Evolutionary conservation across 1,140 invertebrate genomes (phyloP).

Genomic region (Arctopsyche grandis): DNA sequence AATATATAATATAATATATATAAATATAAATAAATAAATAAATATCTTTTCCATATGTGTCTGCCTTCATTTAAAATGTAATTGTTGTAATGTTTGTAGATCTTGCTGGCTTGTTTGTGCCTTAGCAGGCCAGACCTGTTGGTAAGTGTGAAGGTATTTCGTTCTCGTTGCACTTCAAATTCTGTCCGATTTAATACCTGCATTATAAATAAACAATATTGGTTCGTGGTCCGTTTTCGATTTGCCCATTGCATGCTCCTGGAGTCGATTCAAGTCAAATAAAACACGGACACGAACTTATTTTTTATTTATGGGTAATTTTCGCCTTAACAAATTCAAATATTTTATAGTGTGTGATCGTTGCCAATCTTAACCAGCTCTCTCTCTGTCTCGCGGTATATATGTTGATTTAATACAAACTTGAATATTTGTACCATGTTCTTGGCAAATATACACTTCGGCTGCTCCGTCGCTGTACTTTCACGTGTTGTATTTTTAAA

Average conservation of each 20-base stretch:
- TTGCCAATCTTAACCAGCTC: background rate
- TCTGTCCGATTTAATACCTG: slow-evolving; percentile 27
- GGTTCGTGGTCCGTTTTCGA: slow-evolving; percentile 41
- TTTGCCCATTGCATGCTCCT: too few relatives aligned
- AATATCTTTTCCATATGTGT: too few relatives aligned
- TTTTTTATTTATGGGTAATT: slow-evolving; percentile 30
- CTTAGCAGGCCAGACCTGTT: slow-evolving; percentile 75
- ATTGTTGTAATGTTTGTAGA: slow-evolving; percentile 65
- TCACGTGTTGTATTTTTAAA: background rate
- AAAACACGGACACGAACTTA: slow-evolving; percentile 1
- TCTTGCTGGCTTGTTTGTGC: slow-evolving; percentile 77
- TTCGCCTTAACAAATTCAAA: background rate
- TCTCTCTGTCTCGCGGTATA: background rate
- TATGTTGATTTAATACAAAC: background rate
- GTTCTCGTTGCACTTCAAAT: slow-evolving; percentile 37
- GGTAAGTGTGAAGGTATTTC: slow-evolving; percentile 67
- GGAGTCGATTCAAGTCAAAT: background rate
- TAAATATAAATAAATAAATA: too few relatives aligned
- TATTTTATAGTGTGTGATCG: background rate
- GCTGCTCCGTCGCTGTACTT: slow-evolving; percentile 18
- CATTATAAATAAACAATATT: slow-evolving; percentile 45
- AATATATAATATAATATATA: too few relatives aligned
- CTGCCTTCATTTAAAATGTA: background rate
- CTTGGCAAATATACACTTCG: slow-evolving; percentile 53
- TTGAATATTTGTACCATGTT: slow-evolving; percentile 4